Conservation (phyloP, 2,888 invertebrate species). For the Drosophila antonietae region DNA sequence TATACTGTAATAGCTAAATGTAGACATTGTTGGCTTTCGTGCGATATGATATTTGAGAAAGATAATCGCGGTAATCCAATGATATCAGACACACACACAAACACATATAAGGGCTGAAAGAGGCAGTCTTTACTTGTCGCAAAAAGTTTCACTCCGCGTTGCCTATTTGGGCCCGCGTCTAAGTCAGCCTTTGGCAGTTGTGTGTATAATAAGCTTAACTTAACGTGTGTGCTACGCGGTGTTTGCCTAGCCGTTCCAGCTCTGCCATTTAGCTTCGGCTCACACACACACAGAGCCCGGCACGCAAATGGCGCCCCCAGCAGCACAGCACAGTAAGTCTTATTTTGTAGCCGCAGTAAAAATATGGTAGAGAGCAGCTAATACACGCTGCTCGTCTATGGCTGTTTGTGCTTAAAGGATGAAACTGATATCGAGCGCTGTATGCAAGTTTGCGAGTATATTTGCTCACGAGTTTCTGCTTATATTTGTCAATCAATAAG, state of each 20-base stretch:
- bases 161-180: constrained; percentile 51
- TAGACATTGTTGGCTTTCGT: constrained; percentile 76
- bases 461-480: not conserved
- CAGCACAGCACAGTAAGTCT: constrained; percentile 42
- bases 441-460: not conserved
- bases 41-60: constrained; percentile 75
- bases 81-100: constrained; percentile 45
- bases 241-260: constrained; percentile 60
- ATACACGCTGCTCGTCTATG: constrained; percentile 5
- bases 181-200: constrained; percentile 61
- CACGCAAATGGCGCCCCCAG: constrained; percentile 43
- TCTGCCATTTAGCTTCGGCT: constrained; percentile 40
- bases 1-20: constrained; percentile 56
- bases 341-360: constrained; percentile 24
- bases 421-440: constrained; percentile 28
- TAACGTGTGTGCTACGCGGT: constrained; percentile 27
- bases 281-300: constrained; percentile 46
- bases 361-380: constrained; percentile 19
- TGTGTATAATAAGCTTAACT: constrained; percentile 66
- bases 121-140: constrained; percentile 21
- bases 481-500: not conserved
- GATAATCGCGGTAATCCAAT: constrained; percentile 75
- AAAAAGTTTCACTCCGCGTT: constrained; percentile 27
- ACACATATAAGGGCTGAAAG: not conserved
- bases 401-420: constrained; percentile 11